Base-by-base conservation (phyloP, 2,113 vertebrate species). In the Hippocampus abdominalis region DNA sequence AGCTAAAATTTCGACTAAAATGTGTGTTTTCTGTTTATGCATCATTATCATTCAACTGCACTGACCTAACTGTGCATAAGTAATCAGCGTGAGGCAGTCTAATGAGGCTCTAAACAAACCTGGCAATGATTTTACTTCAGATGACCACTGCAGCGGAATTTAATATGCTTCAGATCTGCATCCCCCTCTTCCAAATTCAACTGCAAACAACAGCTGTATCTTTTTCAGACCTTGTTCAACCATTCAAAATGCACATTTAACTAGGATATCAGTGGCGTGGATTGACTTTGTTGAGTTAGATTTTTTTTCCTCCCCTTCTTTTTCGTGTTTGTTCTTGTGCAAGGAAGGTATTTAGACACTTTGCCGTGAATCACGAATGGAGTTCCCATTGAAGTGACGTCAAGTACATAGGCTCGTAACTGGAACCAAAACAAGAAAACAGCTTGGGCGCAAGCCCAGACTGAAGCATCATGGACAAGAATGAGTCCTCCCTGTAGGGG, bases 371-470 rank as follows among this genome's bases (percentile, higher is more conserved):
- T 71, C 74, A 80, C 77, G 70, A 78, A 72, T 39, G 74, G 21
- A 72, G 29, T 67, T 8, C 4, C 71, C 70, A 65, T 88, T 70
- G 81, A 81, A 77, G 71, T 66, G 1, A 66, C 54, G 64, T 51
- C 53, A 73, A 78, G 67, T 61, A 49, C 72, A 79, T 77, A 77
- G 81, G 75, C 80, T 76, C 71, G 67, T 68, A 60, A 64, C 77
- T 88, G 80, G 84, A 85, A 81, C 70, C 81, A 74, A 74, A 81
- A 83, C 71, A 81, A 81, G 81, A 83, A 76, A 74, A 46, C 61
- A 78, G 54, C 76, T 86, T 86, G 82, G 86, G 80, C 81, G 56
- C 65, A 46, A 86, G 82, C 84, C 87, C 89, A 89, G 84, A 76
- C 67, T 53, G 16, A 48, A 81, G 76, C 71, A 79, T 78, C 64